These are phyloP conservation scores for Agrotis clavis DNA, from an alignment of 2,888 invertebrate species.

Conservation along the genomic window DNA sequence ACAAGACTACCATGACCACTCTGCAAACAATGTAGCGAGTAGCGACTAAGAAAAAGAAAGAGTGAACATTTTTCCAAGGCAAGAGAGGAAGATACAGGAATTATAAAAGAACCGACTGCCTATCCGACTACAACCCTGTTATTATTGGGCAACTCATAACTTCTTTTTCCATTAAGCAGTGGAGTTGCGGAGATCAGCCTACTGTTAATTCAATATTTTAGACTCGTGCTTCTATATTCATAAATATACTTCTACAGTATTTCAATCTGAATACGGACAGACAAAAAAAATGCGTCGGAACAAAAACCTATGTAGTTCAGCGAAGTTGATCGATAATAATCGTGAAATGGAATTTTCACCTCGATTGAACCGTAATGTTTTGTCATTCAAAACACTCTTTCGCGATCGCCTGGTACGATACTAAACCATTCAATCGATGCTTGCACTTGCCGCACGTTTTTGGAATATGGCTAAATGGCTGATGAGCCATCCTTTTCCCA, in stretches of 20 bases:
- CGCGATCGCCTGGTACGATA: slow-evolving; percentile 65
- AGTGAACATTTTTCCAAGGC: too few species aligned
- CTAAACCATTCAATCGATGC: slow-evolving; percentile 47
- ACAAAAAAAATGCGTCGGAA: slow-evolving; percentile 4
- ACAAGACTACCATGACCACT: too few species aligned
- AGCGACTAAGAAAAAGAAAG: too few species aligned
- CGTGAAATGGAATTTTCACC: slow-evolving; percentile 56
- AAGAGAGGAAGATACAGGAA: background rate
- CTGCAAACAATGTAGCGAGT: too few species aligned
- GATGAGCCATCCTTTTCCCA: slow-evolving; percentile 12
- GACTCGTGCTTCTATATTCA: background rate
- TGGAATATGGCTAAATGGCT: slow-evolving; percentile 27
- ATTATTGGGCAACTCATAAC: background rate
- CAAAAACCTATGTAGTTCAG: slow-evolving; percentile 9
- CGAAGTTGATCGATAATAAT: slow-evolving; percentile 23
- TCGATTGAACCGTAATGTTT: slow-evolving; percentile 67
- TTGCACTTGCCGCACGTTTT: slow-evolving; percentile 31
- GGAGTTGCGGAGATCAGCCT: too few species aligned
- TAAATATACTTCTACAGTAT: background rate
- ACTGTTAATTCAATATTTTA: background rate
- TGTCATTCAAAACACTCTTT: slow-evolving; percentile 73
- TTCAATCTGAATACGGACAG: background rate
- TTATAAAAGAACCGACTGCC: background rate
- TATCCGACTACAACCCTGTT: background rate
- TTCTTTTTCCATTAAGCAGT: too few species aligned